phyloP scores from a whole-genome alignment of 2,113 vertebrate genomes.

The Spea bombifrons region DNA sequence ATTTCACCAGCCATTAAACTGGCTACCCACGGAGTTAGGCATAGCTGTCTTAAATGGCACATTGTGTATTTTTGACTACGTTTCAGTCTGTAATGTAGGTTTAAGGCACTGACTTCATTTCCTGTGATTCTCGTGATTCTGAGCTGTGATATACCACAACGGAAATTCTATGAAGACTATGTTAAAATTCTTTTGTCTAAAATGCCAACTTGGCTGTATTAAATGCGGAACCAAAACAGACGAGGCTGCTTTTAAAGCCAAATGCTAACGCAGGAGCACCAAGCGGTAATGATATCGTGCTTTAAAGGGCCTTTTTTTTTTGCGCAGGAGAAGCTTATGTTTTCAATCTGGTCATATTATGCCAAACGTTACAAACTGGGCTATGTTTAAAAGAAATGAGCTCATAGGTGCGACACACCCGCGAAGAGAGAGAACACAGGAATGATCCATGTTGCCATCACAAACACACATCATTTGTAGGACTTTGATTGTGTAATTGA shows the following conservation, averaged over 20 bases:
- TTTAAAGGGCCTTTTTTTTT: no score
- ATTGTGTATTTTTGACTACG: conserved; percentile 2
- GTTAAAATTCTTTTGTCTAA: neutral
- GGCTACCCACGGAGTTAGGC: neutral
- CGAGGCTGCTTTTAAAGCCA: neutral
- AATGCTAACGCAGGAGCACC: no score
- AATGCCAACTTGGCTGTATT: neutral
- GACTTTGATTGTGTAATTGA: no score
- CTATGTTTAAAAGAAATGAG: no score
- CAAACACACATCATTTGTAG: no score
- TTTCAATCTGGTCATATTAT: no score
- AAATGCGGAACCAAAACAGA: neutral
- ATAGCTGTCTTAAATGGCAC: conserved; percentile 1
- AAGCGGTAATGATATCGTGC: no score
- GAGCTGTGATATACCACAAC: conserved; percentile 31
- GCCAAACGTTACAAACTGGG: no score
- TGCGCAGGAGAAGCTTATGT: no score
- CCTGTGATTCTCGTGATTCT: conserved; percentile 40
- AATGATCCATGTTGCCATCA: no score
- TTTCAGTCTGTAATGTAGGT: conserved; percentile 11
- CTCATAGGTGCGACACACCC: no score
- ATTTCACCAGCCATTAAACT: neutral
- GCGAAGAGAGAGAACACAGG: no score
- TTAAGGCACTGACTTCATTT: conserved; percentile 34
- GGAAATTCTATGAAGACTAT: conserved; percentile 25